A percentile compares a stretch with the other conserved stretches of the same genome.
Evolutionary conservation across 2,113 vertebrate species (phyloP).

Genomic region (Scolopax mira): DNA sequence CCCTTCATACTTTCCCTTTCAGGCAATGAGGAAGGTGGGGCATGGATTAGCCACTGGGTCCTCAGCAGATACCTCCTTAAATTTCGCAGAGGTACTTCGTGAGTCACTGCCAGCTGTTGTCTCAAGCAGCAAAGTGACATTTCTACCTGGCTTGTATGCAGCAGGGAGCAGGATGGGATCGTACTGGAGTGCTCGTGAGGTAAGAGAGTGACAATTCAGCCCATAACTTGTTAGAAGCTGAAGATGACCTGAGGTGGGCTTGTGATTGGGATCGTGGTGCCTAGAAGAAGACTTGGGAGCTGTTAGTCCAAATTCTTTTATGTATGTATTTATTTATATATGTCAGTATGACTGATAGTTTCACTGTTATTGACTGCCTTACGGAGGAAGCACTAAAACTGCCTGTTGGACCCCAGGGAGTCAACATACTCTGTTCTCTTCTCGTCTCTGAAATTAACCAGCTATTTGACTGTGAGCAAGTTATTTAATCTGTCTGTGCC

Average conservation of each 20-base stretch:
- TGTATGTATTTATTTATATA: background rate
- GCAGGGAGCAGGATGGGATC: conserved; percentile 36
- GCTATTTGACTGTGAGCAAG: background rate
- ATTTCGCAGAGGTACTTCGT: background rate
- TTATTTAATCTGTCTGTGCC: background rate
- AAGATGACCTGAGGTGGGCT: background rate
- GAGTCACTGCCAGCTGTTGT: background rate
- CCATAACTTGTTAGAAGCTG: background rate
- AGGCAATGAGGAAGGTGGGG: conserved; percentile 5
- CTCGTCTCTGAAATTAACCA: background rate
- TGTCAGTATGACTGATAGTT: background rate
- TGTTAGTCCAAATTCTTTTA: background rate
- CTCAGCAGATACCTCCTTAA: background rate
- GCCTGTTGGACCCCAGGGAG: background rate
- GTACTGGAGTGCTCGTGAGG: conserved; percentile 2
- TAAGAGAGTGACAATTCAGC: background rate
- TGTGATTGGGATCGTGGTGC: background rate
- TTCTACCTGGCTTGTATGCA: background rate
- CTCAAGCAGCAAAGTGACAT: background rate
- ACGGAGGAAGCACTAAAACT: background rate
- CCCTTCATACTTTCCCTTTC: conserved; percentile 16
- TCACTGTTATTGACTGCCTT: background rate
- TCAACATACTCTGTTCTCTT: background rate
- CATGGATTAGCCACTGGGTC: background rate
- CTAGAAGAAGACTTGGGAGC: background rate